Conservation (phyloP, 2,888 invertebrate genomes). For the Stictocephala bisonia region DNA sequence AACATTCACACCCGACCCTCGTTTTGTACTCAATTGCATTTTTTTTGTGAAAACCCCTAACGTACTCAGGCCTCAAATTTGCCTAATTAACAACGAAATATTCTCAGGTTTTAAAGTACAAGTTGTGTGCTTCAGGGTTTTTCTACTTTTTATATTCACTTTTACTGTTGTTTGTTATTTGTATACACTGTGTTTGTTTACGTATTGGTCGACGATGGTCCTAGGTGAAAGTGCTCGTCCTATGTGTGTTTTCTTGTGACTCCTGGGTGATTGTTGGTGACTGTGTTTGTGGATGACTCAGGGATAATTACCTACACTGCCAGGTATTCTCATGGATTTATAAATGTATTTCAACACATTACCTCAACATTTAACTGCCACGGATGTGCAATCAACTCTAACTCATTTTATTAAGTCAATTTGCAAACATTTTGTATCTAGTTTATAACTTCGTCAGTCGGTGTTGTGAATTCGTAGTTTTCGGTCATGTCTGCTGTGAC, state of each 20-base stretch:
- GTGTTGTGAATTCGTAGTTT: neutral
- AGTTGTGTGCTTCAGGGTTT: too few species aligned
- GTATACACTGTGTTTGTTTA: too few species aligned
- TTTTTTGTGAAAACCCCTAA: neutral
- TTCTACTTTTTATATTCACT: conserved; percentile 32
- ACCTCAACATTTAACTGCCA: neutral
- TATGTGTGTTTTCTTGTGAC: too few species aligned
- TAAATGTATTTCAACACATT: neutral
- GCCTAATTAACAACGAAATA: neutral
- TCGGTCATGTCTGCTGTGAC: conserved; percentile 36
- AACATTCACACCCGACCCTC: conserved; percentile 2
- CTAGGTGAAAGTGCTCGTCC: too few species aligned
- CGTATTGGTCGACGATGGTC: too few species aligned
- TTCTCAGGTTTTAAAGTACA: conserved; percentile 20
- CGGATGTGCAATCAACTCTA: neutral
- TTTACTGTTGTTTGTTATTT: too few species aligned
- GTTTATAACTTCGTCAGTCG: neutral
- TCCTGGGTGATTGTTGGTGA: too few species aligned
- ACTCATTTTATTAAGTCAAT: neutral
- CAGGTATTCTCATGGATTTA: too few species aligned
- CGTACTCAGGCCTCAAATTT: conserved; percentile 1
- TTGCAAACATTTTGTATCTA: neutral
- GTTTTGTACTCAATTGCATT: conserved; percentile 23
- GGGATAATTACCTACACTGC: too few species aligned
- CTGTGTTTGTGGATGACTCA: too few species aligned